Evolutionary conservation across 2,797 vertebrate genomes (phyloP).

Genomic region (Sebastes diploproa): DNA sequence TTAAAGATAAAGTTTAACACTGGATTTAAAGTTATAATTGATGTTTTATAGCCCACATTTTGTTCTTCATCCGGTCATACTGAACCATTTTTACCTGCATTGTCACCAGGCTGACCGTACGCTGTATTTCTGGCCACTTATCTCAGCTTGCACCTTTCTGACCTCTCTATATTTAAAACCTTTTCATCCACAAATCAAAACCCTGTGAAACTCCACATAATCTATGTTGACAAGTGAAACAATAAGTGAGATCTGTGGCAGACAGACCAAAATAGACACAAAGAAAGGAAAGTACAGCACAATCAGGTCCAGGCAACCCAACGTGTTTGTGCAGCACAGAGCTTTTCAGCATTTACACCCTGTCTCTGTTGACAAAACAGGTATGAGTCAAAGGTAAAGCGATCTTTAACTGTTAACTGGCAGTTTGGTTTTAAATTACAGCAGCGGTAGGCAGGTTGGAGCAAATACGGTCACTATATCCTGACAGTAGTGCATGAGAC

Average conservation of each 20-base stretch:
- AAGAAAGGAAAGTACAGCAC: conserved; percentile 65
- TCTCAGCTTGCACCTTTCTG: conserved; percentile 28
- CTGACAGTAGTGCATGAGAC: neutral
- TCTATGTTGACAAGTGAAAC: conserved; percentile 68
- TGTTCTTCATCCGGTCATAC: neutral
- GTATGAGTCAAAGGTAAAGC: conserved; percentile 11
- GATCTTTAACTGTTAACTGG: neutral
- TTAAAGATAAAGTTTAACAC: neutral
- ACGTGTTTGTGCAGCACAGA: conserved; percentile 35
- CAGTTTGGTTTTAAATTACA: conserved; percentile 25
- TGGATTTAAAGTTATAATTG: neutral
- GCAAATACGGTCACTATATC: neutral
- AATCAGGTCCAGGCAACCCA: conserved; percentile 37
- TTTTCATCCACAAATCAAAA: conserved; percentile 60
- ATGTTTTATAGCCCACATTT: neutral
- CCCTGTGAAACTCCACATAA: conserved; percentile 51
- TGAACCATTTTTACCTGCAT: conserved; percentile 14
- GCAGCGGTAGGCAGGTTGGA: neutral
- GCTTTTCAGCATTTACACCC: conserved; percentile 35
- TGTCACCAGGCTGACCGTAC: conserved; percentile 4
- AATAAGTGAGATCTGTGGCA: conserved; percentile 60
- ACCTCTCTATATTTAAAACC: conserved; percentile 58
- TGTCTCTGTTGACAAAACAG: conserved; percentile 34
- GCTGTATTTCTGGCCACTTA: neutral
- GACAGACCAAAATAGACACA: conserved; percentile 71